Base-by-base conservation (phyloP, 2,113 vertebrate species). In the Heliornis fulica region DNA sequence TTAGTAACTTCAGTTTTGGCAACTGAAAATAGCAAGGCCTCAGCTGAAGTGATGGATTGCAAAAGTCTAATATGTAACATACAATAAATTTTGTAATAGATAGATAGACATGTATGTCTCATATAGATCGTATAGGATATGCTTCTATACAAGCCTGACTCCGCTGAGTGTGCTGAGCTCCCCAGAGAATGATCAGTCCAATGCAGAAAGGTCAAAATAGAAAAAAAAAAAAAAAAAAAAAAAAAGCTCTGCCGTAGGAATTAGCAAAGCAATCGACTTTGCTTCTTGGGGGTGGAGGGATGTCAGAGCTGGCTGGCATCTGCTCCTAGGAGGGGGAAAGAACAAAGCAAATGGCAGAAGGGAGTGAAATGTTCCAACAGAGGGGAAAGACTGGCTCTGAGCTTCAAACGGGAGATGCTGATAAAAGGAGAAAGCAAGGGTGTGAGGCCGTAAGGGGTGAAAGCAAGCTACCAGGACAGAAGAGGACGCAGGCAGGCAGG, bases 91-190 rank as follows among this genome's bases (percentile, higher is more conserved):
- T 46, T 11, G 21, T 46, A 21, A 46, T 19, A 46, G 20, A 46
- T 22, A 46, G 20, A 46, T 46, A 46, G 20, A 46, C 22, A 46
- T 46, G 46, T 46, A 46, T 59, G 46, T n/a, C 15, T 86, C 26
- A 21, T 12, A 31, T 0, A 0, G 8, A 32, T 85, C 23, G 16
- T n/a, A 43, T 0, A 76, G n/a, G 11, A 71, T 11, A 13, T 2
- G 1, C 16, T 43, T 56, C 77, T 60, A 23, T 20, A 69, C 13
- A 34, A 84, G 26, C 25, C 50, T 64, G 22, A 45, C 22, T 34
- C 46, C 31, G 26, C 31, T 9, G 56, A 70, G 56, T 36, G 54
- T 74, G 41, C 51, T 84, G 72, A 93, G 41, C 41, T 70, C 77
- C 61, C 21, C 17, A 7, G 8, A 34, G 28, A 81, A 63, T 9